Evolutionary conservation across 2,113 vertebrate species (phyloP).

Genomic region (Sylvietta virens): DNA sequence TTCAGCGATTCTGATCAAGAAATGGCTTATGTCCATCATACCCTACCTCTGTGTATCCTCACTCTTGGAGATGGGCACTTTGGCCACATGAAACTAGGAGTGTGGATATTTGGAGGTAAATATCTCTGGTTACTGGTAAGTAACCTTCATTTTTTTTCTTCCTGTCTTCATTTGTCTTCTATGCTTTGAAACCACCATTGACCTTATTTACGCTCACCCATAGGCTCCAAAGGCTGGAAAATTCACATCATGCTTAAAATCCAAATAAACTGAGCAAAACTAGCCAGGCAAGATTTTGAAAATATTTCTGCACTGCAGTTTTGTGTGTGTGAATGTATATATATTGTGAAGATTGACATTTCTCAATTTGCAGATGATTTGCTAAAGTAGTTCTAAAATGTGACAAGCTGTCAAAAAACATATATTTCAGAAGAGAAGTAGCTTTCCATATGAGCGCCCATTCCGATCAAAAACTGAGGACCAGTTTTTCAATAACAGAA

Average conservation of each 20-base stretch:
- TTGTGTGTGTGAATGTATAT: slow-evolving; percentile 44
- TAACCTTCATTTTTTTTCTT: slow-evolving; percentile 50
- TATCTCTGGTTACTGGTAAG: slow-evolving; percentile 58
- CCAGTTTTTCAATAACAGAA: slow-evolving; percentile 41
- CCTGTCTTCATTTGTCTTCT: slow-evolving; percentile 64
- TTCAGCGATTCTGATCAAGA: slow-evolving; percentile 43
- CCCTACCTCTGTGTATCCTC: slow-evolving; percentile 38
- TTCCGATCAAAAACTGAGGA: slow-evolving; percentile 39
- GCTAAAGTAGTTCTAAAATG: slow-evolving; percentile 65
- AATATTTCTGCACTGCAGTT: slow-evolving; percentile 63
- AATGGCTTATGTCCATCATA: slow-evolving; percentile 31
- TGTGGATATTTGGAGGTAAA: slow-evolving; percentile 53
- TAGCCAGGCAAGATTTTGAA: slow-evolving; percentile 50
- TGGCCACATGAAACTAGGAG: slow-evolving; percentile 44
- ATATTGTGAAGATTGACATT: slow-evolving; percentile 63
- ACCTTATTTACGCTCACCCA: slow-evolving; percentile 41
- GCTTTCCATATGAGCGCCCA: slow-evolving; percentile 37
- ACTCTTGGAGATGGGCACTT: slow-evolving; percentile 45
- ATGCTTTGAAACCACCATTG: slow-evolving; percentile 57
- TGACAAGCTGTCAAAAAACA: slow-evolving; percentile 59
- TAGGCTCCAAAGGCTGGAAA: slow-evolving; percentile 49
- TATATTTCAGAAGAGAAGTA: slow-evolving; percentile 40
- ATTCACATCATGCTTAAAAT: slow-evolving; percentile 54
- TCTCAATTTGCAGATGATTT: slow-evolving; percentile 69
- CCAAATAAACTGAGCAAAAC: slow-evolving; percentile 27